phyloP scores from a whole-genome alignment of 2,888 invertebrate species.

The Lamellibrachia columna region DNA sequence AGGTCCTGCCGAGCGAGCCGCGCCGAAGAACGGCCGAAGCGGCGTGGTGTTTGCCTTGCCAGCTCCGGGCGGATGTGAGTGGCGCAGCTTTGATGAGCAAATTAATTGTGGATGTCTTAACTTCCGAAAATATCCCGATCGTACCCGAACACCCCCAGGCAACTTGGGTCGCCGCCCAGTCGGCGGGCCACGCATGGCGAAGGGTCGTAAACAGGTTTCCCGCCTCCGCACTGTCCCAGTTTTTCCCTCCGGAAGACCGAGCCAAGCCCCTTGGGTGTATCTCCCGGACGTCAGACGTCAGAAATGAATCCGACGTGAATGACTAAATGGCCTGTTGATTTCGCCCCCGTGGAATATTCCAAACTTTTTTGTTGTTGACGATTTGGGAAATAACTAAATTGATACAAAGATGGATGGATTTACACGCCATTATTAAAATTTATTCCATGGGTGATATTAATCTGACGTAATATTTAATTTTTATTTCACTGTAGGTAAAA shows the following conservation, averaged over 20 bases:
- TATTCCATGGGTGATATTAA: background rate
- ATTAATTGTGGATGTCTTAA: conserved; percentile 12
- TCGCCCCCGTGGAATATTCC: background rate
- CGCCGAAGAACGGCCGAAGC: background rate
- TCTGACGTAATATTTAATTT: background rate
- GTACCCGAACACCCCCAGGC: background rate
- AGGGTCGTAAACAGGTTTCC: background rate
- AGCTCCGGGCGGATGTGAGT: background rate
- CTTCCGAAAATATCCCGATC: conserved; percentile 12
- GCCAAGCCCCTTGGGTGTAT: background rate
- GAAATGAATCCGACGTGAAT: conserved; percentile 3
- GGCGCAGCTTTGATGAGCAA: conserved; percentile 16
- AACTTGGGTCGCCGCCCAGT: background rate
- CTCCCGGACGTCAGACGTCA: background rate
- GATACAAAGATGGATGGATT: background rate
- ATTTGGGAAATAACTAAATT: background rate
- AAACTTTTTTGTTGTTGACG: background rate
- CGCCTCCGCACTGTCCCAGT: conserved; percentile 5
- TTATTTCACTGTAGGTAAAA: too few species aligned
- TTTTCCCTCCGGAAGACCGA: background rate
- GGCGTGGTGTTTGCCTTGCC: background rate
- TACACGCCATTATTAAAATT: background rate
- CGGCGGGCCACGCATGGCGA: background rate
- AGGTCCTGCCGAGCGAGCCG: background rate
- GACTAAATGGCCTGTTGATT: background rate